phyloP scores from a whole-genome alignment of 2,113 vertebrate genomes.

The Struthidea cinerea region DNA sequence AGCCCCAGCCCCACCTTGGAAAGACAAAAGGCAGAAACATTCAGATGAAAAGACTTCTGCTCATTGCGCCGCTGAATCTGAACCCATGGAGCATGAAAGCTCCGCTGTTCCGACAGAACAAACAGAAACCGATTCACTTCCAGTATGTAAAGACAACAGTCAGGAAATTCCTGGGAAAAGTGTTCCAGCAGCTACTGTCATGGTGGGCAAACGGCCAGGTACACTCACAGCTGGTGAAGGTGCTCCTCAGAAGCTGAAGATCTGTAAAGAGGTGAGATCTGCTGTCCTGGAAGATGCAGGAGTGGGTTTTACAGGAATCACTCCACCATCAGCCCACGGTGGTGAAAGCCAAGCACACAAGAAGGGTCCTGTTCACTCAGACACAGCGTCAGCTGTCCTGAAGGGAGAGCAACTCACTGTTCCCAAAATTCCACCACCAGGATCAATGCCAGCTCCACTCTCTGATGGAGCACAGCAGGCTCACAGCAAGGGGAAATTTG shows the following conservation, averaged over 20 bases:
- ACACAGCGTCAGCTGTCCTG: background rate
- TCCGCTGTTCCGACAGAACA: background rate
- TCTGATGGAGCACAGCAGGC: background rate
- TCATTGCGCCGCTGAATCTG: background rate
- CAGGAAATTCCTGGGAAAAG: background rate
- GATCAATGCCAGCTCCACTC: accelerated
- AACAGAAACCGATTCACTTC: background rate
- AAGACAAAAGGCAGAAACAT: conserved; percentile 4
- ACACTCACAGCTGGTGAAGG: background rate
- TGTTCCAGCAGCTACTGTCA: background rate
- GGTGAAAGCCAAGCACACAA: background rate
- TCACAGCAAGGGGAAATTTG: background rate
- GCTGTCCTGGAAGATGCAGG: background rate
- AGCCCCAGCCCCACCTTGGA: background rate
- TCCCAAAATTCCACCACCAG: background rate
- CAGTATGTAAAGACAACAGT: background rate
- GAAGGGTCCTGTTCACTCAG: background rate
- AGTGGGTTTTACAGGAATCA: background rate
- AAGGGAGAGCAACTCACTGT: accelerated
- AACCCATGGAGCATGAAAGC: background rate
- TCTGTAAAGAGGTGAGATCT: background rate
- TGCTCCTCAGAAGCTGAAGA: background rate
- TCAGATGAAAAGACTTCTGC: background rate
- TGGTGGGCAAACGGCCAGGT: background rate
- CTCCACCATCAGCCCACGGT: background rate